Evolutionary conservation across 2,797 vertebrate species (phyloP).

Genomic region (Champsocephalus esox): DNA sequence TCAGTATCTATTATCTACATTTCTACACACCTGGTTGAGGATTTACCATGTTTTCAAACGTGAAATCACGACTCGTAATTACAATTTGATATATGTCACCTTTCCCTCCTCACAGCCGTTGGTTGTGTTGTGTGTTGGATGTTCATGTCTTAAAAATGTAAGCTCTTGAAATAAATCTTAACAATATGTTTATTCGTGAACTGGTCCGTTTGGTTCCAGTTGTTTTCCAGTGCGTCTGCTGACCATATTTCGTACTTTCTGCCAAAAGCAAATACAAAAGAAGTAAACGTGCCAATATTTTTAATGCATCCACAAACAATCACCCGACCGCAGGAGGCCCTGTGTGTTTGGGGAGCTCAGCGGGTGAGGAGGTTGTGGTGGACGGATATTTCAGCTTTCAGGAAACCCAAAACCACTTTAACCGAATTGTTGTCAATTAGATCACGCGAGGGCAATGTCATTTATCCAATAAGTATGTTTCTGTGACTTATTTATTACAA

Average conservation of each 20-base stretch:
- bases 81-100: no score
- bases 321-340: conserved; percentile 31
- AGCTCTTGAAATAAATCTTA: background rate
- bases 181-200: background rate
- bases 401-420: conserved; percentile 68
- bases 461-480: conserved; percentile 35
- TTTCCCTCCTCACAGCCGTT: no score
- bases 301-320: conserved; percentile 4
- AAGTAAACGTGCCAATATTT: conserved; percentile 17
- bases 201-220: conserved; percentile 1
- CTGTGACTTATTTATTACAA: conserved; percentile 4
- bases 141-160: no score
- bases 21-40: no score
- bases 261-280: conserved; percentile 42
- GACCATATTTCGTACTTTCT: conserved; percentile 17
- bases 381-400: conserved; percentile 38
- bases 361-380: conserved; percentile 46
- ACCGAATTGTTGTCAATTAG: conserved; percentile 25
- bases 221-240: conserved; percentile 6
- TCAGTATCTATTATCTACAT: no score
- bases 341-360: conserved; percentile 37
- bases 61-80: no score
- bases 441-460: conserved; percentile 35
- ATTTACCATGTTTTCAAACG: no score
- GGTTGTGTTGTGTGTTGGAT: no score